Base-by-base conservation (phyloP, 1,140 invertebrate species). In the Anastrepha obliqua region DNA sequence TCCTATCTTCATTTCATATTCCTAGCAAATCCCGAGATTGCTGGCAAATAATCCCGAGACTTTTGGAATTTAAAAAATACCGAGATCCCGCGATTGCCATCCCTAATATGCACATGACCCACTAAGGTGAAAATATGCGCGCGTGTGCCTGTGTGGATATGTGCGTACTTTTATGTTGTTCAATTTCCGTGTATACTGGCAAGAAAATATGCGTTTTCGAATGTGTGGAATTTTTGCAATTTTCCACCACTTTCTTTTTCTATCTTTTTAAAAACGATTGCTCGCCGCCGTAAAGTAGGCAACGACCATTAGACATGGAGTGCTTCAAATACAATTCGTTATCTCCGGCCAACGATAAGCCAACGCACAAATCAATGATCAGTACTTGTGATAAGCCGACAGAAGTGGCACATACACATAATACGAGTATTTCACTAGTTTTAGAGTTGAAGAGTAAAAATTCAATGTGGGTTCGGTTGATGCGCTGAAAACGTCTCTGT, bases 331-430 rank as follows among this genome's bases (percentile, higher is more conserved):
- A 81, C 47, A 81, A 81, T 81, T 81, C 47, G 74, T 81, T 81
- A 81, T 81, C 74, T 81, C 2, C 9, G n/a, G 11, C 6, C 47
- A 47, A 2, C 29, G 70, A 74, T 74, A 74, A 74, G 70, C 39
- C 44, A 55, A 55, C 17, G 44, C 74, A 81, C 74, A 81, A 81
- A 81, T 81, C 74, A 51, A 81, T 81, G 74, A 81, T 55, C 55
- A 81, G 9, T 55, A 9, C n/a, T 13, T 55, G 15, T 55, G 44
- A 81, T 81, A 81, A 81, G 47, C 74, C 2, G n/a, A 20, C 47
- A 55, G 9, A 81, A 81, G 20, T 58, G n/a, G 47, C 29, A 29
- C 29, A 29, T 47, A 11, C 44, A 47, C 70, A 29, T 70, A 51
- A 74, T 11, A 17, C 29, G 29, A 29, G 29, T 29, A 29, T 29